These are phyloP conservation scores for Epiblema foenella DNA, from an alignment of 2,888 invertebrate species.

Conservation along the genomic window DNA sequence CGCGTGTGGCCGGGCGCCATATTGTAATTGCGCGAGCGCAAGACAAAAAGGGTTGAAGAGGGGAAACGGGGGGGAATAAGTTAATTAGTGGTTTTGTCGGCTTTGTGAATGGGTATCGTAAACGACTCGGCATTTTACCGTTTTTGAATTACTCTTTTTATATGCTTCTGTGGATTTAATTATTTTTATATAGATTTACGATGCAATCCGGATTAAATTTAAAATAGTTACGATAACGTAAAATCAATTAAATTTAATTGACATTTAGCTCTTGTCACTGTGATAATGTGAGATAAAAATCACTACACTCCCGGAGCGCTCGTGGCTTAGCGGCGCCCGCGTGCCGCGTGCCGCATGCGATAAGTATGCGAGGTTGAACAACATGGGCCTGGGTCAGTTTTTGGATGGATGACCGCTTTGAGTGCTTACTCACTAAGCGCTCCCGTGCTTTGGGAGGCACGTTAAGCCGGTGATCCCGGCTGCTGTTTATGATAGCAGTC, in stretches of 20 bases:
- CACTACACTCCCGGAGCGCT: too few species aligned
- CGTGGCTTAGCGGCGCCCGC: too few species aligned
- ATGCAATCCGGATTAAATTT: not conserved
- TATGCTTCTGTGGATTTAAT: conserved; percentile 8
- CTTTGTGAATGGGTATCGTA: conserved; percentile 32
- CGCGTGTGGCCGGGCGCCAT: conserved; percentile 69
- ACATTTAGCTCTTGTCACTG: too few species aligned
- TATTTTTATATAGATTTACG: not conserved
- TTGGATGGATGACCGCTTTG: too few species aligned
- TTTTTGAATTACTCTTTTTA: not conserved
- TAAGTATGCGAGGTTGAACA: too few species aligned
- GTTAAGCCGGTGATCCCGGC: too few species aligned
- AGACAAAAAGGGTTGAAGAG: conserved; percentile 52
- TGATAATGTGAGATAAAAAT: too few species aligned
- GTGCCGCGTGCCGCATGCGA: too few species aligned
- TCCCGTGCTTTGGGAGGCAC: too few species aligned
- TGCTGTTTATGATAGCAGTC: too few species aligned
- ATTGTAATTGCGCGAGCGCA: conserved; percentile 78
- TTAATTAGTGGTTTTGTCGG: conserved; percentile 39
- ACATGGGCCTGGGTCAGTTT: too few species aligned
- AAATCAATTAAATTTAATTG: not conserved
- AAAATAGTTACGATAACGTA: conserved; percentile 1
- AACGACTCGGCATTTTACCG: conserved; percentile 21
- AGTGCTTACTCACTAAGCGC: too few species aligned
- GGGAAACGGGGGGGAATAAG: conserved; percentile 17